Base-by-base conservation (phyloP, 1,140 invertebrate species). In the Temnothorax longispinosus region DNA sequence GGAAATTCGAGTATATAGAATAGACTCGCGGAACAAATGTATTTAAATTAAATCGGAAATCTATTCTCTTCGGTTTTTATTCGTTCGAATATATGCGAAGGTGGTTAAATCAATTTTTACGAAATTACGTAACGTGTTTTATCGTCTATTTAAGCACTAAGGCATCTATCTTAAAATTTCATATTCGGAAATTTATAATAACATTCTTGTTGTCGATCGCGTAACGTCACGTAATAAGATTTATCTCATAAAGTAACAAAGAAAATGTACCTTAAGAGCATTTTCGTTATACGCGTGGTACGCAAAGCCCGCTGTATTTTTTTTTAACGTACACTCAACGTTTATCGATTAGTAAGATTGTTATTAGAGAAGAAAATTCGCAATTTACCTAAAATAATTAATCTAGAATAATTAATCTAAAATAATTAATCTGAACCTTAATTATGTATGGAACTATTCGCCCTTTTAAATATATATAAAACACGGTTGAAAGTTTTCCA, bases 321-420 rank as follows among this genome's bases (percentile, higher is more conserved):
- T 47, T 8, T 54, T 1, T 15, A 80, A 65, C 4, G 21, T 80
- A 3, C 44, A 65, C 18, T 38, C 7, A 65, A 65, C 18, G 7
- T 52, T 38, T 18, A 5, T 18, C 15, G 13, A 69, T 52, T 13
- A 18, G 21, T 44, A 44, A 21, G 2, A 44, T 3, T 76, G 35
- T 41, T 10, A 21, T 62, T 80, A 27, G 21, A 10, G n/a, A 38
- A 41, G 27, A 56, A 13, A 69, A 52, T 78, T 65, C 27, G 38
- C 32, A 80, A 18, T 27, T 58, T 35, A 62, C 44, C 27, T n/a
- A 44, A 47, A 52, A 75, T 58, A 18, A 47, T 35, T 56, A 38
- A 80, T 80, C 32, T 21, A 10, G 38, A 78, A 77, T 62, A 38
- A 38, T 64, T 56, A 38, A 80, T 80, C 32, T 21, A 21, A 50